Base-by-base conservation (phyloP, 1,140 invertebrate genomes). In the Cotesia vestalis region DNA sequence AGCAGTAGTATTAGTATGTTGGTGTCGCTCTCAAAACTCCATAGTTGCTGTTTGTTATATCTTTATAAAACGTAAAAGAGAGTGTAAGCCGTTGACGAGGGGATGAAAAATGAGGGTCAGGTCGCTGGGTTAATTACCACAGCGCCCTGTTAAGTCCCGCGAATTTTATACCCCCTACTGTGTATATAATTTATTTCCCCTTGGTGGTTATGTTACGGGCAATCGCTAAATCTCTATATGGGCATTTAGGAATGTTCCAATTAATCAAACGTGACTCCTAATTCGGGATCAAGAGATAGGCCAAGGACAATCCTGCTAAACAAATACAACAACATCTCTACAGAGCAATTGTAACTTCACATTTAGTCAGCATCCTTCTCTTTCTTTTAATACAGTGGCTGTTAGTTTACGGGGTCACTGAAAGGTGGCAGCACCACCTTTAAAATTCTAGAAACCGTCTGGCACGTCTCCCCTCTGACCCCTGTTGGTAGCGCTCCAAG, bases 301-400 rank as follows among this genome's bases (percentile, higher is more conserved):
- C 4, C 14, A 27, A 27, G 27, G 27, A 27, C 27, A 27, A 27
- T 27, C 1, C 27, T 27, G 27, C 27, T 27, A 53, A 52, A 52
- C 35, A 52, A 51, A 66, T 52, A 53, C 36, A 17, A 52, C 17
- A 66, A 60, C 5, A 55, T 73, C 20, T 35, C 63, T 17, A 51
- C 68, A 66, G 67, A 64, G 83, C 80, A 79, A 83, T 84, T 81
- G 84, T 81, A 85, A 83, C 85, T 85, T 81, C 80, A 83, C 71
- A 72, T 35, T n/a, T 74, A 46, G 11, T 57, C 61, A 63, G 76
- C 72, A 9, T 35, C 55, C 57, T 35, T 52, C 14, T 27, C n/a
- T 35, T 67, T 38, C 68, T 53, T 51, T 40, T 4, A 12, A 46
- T 66, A 9, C 66, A 63, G 61, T 40, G 64, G 62, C 74, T 55